These are phyloP conservation scores for Syngnathus scovelli DNA, from an alignment of 2,113 vertebrate species.

Conservation along the genomic window DNA sequence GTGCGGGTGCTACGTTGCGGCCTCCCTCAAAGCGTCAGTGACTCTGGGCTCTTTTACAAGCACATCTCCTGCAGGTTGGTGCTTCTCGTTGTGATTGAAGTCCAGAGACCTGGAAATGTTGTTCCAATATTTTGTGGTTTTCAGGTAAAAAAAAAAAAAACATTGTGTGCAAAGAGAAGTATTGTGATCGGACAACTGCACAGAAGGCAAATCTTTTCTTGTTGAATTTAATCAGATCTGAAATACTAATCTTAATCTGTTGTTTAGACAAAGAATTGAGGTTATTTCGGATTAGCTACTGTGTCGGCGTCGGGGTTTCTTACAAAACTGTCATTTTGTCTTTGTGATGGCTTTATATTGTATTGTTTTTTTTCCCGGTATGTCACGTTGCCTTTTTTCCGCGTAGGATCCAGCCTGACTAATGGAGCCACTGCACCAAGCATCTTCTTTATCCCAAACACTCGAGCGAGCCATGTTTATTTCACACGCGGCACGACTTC, in stretches of 20 bases:
- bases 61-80: constrained; percentile 65
- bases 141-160: neutral
- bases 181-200: constrained; percentile 13
- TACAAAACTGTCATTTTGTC: neutral
- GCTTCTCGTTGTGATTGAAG: constrained; percentile 12
- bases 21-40: constrained; percentile 68
- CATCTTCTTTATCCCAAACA: constrained; percentile 39
- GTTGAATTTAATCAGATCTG: constrained; percentile 49
- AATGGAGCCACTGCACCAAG: constrained; percentile 11
- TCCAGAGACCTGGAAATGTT: constrained; percentile 1
- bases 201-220: constrained; percentile 34
- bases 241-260: constrained; percentile 63
- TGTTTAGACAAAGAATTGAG: constrained; percentile 27
- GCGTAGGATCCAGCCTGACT: constrained; percentile 6
- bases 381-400: constrained; percentile 19
- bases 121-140: neutral
- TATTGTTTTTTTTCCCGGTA: neutral
- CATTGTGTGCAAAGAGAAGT: constrained; percentile 15
- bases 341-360: neutral
- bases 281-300: constrained; percentile 45
- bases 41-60: constrained; percentile 65
- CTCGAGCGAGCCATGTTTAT: constrained; percentile 47
- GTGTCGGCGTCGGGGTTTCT: constrained; percentile 1
- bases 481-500: constrained; percentile 49
- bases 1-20: constrained; percentile 60